A percentile compares a stretch with the other conserved stretches of the same genome.
Conservation (phyloP, 2,797 vertebrate species). For the Triplophysa bombifrons region DNA sequence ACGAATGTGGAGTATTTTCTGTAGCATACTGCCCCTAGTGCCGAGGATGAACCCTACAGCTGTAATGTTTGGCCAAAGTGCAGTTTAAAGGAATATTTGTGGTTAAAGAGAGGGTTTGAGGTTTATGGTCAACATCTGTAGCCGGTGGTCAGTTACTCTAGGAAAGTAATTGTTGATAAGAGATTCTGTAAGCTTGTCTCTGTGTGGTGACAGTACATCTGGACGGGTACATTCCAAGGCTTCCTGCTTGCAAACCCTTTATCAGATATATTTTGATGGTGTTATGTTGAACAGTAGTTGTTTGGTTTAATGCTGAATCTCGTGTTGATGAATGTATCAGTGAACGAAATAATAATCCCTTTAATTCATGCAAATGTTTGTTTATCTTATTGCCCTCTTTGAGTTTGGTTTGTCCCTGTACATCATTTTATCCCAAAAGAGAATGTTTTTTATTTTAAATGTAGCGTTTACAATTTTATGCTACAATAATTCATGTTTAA, state of each 20-base stretch:
- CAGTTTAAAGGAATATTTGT: constrained; percentile 7
- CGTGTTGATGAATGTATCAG: constrained; percentile 28
- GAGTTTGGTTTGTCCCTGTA: not conserved
- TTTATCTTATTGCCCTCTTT: not conserved
- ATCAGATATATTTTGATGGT: constrained; percentile 11
- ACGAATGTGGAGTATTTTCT: constrained; percentile 40
- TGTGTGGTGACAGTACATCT: constrained; percentile 26
- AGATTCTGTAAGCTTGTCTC: no score
- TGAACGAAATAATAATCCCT: constrained; percentile 1
- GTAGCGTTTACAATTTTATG: no score
- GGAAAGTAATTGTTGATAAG: no score
- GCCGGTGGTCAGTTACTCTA: no score
- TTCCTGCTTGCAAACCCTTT: constrained; percentile 36
- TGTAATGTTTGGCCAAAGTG: constrained; percentile 4
- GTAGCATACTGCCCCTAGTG: constrained; percentile 42
- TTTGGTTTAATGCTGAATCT: constrained; percentile 26
- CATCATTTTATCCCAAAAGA: not conserved
- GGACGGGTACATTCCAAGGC: constrained; percentile 36
- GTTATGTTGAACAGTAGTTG: constrained; percentile 31
- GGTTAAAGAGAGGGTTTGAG: not conserved
- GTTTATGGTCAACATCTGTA: not conserved
- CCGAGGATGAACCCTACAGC: constrained; percentile 54
- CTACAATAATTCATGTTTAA: not conserved
- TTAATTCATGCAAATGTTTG: not conserved
- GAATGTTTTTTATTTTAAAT: no score